These are phyloP conservation scores for Adela reaumurella DNA, from an alignment of 2,888 invertebrate genomes.

Conservation along the genomic window DNA sequence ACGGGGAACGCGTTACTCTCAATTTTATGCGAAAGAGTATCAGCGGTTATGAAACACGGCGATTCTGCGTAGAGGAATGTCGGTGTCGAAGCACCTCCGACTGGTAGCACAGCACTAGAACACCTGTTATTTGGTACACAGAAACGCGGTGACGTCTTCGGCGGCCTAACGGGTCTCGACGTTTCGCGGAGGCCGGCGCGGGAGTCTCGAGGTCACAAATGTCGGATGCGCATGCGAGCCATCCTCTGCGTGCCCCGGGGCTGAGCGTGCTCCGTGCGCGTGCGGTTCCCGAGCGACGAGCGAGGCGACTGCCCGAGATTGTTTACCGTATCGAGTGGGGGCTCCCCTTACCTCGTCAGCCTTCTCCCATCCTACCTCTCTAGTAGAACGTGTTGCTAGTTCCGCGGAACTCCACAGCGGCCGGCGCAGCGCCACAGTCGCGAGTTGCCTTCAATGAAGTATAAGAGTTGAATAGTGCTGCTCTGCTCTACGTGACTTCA, in stretches of 20 bases:
- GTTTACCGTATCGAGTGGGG: conserved; percentile 31
- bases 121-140: neutral
- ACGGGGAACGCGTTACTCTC: neutral
- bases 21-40: neutral
- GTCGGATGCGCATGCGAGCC: neutral
- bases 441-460: no score
- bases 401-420: neutral
- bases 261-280: conserved; percentile 15
- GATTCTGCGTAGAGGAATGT: neutral
- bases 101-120: neutral
- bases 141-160: neutral
- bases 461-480: no score
- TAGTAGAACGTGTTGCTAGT: no score
- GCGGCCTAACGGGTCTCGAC: neutral
- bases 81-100: neutral
- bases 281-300: conserved; percentile 33
- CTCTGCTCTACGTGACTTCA: no score
- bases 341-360: neutral
- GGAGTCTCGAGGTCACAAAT: neutral
- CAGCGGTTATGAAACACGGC: neutral
- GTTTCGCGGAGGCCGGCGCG: neutral
- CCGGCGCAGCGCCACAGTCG: neutral
- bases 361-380: neutral
- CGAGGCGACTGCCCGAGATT: conserved; percentile 42
- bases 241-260: neutral